These are phyloP conservation scores for Sorex araneus DNA, from an alignment of 2,113 vertebrate genomes.

Conservation along the genomic window DNA sequence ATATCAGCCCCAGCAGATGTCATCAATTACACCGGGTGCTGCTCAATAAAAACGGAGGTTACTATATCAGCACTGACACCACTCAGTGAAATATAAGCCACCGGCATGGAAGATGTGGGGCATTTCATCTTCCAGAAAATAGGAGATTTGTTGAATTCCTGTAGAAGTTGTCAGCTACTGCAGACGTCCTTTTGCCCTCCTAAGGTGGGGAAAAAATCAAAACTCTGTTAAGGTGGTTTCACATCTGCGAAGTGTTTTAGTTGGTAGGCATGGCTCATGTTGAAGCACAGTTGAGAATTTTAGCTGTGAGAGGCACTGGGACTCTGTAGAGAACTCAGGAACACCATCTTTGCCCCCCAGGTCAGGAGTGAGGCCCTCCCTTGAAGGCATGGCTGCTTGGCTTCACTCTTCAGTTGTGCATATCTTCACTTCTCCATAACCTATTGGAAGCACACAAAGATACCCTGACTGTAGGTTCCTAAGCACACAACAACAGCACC, in stretches of 20 bases:
- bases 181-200: background rate
- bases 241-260: background rate
- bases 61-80: constrained; percentile 35
- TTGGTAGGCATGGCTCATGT: background rate
- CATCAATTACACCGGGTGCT: constrained; percentile 58
- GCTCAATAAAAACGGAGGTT: constrained; percentile 69
- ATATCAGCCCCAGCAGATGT: constrained; percentile 64
- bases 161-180: constrained; percentile 33
- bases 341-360: no score
- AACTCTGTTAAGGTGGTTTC: background rate
- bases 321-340: no score
- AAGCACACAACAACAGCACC: no score
- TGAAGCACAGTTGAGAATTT: background rate
- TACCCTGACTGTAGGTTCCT: no score
- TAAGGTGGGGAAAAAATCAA: background rate
- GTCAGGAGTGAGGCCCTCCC: no score
- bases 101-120: background rate
- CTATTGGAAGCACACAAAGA: no score
- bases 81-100: constrained; percentile 61
- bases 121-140: constrained; percentile 59
- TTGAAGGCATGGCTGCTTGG: no score
- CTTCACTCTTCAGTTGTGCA: no score
- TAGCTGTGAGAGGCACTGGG: no score
- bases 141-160: background rate
- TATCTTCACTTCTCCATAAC: no score